A percentile compares a stretch with the other conserved stretches of the same genome.
These are phyloP conservation scores for Amorpha juglandis DNA, from an alignment of 2,888 invertebrate species.

Conservation along the genomic window DNA sequence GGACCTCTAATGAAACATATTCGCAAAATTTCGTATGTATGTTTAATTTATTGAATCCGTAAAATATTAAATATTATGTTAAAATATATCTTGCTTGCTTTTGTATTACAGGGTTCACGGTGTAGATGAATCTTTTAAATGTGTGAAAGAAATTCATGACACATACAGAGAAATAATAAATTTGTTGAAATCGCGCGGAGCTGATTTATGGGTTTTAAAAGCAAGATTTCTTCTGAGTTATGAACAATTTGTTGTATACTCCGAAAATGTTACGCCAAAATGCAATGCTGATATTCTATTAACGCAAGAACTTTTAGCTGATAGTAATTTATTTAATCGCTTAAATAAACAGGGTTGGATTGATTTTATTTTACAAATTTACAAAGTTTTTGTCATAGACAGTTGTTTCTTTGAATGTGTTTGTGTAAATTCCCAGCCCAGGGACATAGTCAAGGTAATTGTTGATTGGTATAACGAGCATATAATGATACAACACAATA, in stretches of 20 bases:
- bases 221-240: slow-evolving; percentile 69
- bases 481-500: slow-evolving; percentile 55
- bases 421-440: slow-evolving; percentile 62
- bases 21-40: slow-evolving; percentile 64
- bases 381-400: slow-evolving; percentile 82
- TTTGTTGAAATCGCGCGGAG: slow-evolving; percentile 66
- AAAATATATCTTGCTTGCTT: background rate
- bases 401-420: slow-evolving; percentile 77
- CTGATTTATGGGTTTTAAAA: slow-evolving; percentile 63
- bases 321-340: slow-evolving; percentile 60
- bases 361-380: slow-evolving; percentile 85
- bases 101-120: slow-evolving; percentile 49
- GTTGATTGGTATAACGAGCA: slow-evolving; percentile 70
- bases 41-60: slow-evolving; percentile 6
- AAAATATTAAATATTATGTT: background rate
- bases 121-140: slow-evolving; percentile 63
- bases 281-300: slow-evolving; percentile 64
- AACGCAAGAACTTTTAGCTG: slow-evolving; percentile 54
- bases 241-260: slow-evolving; percentile 67
- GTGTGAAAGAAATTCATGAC: slow-evolving; percentile 69
- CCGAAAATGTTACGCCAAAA: slow-evolving; percentile 60
- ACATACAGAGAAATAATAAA: slow-evolving; percentile 68
- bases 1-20: slow-evolving; percentile 75
- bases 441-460: slow-evolving; percentile 65
- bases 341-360: slow-evolving; percentile 83